Percentiles rank a stretch among this genome's conserved stretches.
phyloP scores from a whole-genome alignment of 2,113 vertebrate species.

The Lanius ludovicianus region DNA sequence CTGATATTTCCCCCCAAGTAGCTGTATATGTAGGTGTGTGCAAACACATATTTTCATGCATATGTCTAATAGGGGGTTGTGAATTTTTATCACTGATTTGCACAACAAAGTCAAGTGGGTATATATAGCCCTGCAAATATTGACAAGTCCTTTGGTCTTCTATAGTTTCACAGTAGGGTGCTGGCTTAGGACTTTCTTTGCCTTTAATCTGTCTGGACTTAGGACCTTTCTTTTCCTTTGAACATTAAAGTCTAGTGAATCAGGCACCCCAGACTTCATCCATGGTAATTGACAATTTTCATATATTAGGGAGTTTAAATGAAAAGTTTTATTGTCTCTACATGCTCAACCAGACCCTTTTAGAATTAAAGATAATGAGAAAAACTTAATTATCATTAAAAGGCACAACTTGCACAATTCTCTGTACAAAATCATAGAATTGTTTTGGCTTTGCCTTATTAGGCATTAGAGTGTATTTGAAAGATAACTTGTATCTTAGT shows the following conservation, averaged over 20 bases:
- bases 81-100: not conserved
- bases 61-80: not conserved
- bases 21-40: not conserved
- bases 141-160: not conserved
- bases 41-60: not conserved
- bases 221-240: not conserved
- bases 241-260: not conserved
- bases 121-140: slow-evolving; percentile 1
- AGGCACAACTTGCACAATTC: not conserved
- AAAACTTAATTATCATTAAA: not conserved
- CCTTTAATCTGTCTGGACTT: not conserved
- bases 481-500: not conserved
- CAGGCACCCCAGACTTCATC: not conserved
- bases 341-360: not conserved
- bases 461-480: not conserved
- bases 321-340: not conserved
- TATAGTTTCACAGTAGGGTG: not conserved
- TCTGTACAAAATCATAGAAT: not conserved
- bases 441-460: not conserved
- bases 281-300: not conserved
- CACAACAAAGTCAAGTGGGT: not conserved
- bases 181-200: not conserved
- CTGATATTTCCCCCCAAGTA: not conserved
- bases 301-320: not conserved
- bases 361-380: not conserved